Conservation (phyloP, 2,113 vertebrate genomes). For the Brevimyrus niger region DNA sequence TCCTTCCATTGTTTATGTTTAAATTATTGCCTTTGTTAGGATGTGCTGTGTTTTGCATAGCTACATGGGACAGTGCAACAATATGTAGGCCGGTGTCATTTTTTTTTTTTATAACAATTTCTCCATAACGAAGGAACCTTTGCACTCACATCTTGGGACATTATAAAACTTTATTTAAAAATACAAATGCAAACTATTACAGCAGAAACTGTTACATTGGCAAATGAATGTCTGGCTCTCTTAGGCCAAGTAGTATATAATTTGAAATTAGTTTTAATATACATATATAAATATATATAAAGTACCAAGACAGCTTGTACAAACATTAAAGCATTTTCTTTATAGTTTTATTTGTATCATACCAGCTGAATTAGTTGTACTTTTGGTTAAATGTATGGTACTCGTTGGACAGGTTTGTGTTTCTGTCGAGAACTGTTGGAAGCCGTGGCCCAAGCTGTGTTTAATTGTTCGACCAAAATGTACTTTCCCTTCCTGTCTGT, state of each 20-base stretch:
- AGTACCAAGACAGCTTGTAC: slow-evolving; percentile 84
- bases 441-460: slow-evolving; percentile 54
- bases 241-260: slow-evolving; percentile 81
- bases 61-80: slow-evolving; percentile 65
- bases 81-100: slow-evolving; percentile 52
- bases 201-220: slow-evolving; percentile 68
- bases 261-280: slow-evolving; percentile 76
- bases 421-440: slow-evolving; percentile 69
- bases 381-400: slow-evolving; percentile 81
- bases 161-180: slow-evolving; percentile 57
- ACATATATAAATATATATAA: slow-evolving; percentile 52
- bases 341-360: slow-evolving; percentile 92
- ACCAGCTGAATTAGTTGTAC: slow-evolving; percentile 79
- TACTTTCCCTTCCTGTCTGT: slow-evolving; percentile 62
- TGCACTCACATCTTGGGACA: slow-evolving; percentile 64
- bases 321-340: slow-evolving; percentile 88
- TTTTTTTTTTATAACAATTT: slow-evolving; percentile 48
- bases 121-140: slow-evolving; percentile 59
- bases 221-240: slow-evolving; percentile 92
- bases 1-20: slow-evolving; percentile 54
- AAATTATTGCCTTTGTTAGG: slow-evolving; percentile 81
- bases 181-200: slow-evolving; percentile 56
- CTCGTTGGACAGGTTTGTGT: slow-evolving; percentile 83
- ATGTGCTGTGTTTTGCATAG: slow-evolving; percentile 70
- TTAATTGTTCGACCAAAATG: slow-evolving; percentile 61